Evolutionary conservation across 2,888 invertebrate species (phyloP), one percentile per base, ranked within the genome.

Genomic region (Tupiocoris notatus): DNA sequence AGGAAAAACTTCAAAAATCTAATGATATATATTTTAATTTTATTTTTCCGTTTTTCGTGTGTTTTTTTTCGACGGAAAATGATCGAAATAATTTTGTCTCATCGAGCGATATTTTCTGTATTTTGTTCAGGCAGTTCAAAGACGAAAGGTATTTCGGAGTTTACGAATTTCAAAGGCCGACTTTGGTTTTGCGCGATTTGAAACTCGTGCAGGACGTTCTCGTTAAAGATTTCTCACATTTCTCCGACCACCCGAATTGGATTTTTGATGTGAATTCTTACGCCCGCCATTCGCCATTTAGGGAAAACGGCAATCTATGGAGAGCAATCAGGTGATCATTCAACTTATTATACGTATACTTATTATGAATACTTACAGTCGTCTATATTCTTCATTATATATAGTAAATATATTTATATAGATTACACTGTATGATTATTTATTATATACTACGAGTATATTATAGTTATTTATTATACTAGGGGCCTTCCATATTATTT

Each of bases 181-280:
- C 61, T 20, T 59, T 73, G 20, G 73, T 73, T 54, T 39, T 73
- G 54, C 22, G 62, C n/a, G 73, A 73, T 23, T n/a, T 25, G 22
- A 73, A 73, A 62, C 20, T 73, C n/a, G 61, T 63, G 12, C 62
- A 73, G 25, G 58, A 56, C 3, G 73, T 73, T 9, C 62, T 73
- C 25, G 63, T 63, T 16, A 73, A 73, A 24, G 73, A 73, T 62
- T 73, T 73, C 39, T 23, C 62, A 16, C 39, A 39, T 20, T 73
- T 73, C 23, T 56, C 62, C 24, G 73, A 73, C 20, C 73, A 73
- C 61, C 62, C 63, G 25, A 25, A 73, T 61, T 73, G 61, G 62
- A n/a, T 73, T 3, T 73, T 73, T 25, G 58, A 61, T 18, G 25
- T 18, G 9, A 39, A 24, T 3, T 18, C 57, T 3, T 73, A 61